Conservation (phyloP, 2,113 vertebrate genomes). For the Pipa parva region DNA sequence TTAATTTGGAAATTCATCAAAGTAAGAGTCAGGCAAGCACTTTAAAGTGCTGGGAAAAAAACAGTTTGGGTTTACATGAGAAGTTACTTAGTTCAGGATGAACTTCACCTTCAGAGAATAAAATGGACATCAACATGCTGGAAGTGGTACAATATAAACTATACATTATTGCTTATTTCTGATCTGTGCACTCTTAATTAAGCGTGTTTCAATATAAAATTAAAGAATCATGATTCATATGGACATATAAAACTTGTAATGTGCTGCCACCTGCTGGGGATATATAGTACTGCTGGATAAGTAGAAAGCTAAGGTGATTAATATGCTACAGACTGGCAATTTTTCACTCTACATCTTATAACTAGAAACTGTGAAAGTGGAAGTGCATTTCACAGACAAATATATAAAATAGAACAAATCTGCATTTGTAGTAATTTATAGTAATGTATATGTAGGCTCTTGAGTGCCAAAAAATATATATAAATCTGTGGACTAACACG, state of each 20-base stretch:
- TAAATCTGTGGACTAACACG: too few species aligned
- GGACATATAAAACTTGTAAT: neutral
- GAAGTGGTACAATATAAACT: conserved; percentile 2
- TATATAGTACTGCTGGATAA: too few species aligned
- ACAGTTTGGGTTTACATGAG: conserved; percentile 28
- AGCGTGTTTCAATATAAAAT: too few species aligned
- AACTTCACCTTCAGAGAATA: conserved; percentile 33
- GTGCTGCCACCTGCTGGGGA: conserved; percentile 69
- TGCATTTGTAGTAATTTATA: too few species aligned
- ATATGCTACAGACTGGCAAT: too few species aligned
- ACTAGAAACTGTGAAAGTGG: too few species aligned
- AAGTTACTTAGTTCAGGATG: conserved; percentile 14
- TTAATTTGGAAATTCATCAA: conserved; percentile 50
- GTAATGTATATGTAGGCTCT: too few species aligned
- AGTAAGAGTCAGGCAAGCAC: conserved; percentile 34
- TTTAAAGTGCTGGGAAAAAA: conserved; percentile 41
- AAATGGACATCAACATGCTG: conserved; percentile 37
- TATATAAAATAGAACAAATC: too few species aligned
- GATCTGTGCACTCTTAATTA: neutral
- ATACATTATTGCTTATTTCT: neutral
- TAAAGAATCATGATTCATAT: neutral
- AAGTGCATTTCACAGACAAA: too few species aligned
- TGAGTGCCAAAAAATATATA: too few species aligned
- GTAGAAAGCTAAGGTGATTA: too few species aligned
- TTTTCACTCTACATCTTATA: too few species aligned